phyloP scores from a whole-genome alignment of 2,113 vertebrate genomes.

The Osmerus eperlanus region DNA sequence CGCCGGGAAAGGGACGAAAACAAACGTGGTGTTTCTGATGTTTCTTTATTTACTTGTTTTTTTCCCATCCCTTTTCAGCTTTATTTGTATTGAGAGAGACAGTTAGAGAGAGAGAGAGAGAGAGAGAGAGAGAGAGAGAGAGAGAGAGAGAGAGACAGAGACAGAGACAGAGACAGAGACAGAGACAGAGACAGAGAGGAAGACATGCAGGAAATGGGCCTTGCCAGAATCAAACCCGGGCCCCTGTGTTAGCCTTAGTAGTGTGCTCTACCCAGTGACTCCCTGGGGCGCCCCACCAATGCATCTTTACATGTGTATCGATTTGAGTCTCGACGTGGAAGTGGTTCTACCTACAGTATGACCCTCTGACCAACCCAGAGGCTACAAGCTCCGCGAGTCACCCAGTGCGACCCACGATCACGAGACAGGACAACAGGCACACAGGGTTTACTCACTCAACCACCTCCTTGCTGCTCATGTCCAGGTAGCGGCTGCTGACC shows the following conservation, averaged over 20 bases:
- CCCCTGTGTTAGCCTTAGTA: no score
- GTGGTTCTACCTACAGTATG: no score
- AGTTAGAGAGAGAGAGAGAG: neutral
- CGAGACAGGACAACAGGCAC: no score
- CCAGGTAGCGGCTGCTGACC: slow-evolving; percentile 83
- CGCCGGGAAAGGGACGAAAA: slow-evolving; percentile 4
- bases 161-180: neutral
- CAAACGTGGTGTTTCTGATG: neutral
- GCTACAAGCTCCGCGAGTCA: no score
- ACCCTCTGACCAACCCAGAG: no score
- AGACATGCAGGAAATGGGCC: neutral
- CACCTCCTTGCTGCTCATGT: slow-evolving; percentile 77
- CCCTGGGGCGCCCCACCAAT: no score
- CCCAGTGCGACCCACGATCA: no score
- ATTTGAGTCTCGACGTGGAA: no score
- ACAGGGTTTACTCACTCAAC: neutral
- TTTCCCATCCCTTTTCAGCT: neutral
- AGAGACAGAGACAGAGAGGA: neutral
- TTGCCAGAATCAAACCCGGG: neutral
- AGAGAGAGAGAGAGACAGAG: neutral
- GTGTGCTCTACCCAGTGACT: no score
- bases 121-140: neutral
- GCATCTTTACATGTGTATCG: no score
- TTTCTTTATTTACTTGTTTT: no score
- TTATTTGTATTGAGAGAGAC: neutral